Base-by-base conservation (phyloP, 2,797 vertebrate genomes). In the Syncerus caffer region DNA sequence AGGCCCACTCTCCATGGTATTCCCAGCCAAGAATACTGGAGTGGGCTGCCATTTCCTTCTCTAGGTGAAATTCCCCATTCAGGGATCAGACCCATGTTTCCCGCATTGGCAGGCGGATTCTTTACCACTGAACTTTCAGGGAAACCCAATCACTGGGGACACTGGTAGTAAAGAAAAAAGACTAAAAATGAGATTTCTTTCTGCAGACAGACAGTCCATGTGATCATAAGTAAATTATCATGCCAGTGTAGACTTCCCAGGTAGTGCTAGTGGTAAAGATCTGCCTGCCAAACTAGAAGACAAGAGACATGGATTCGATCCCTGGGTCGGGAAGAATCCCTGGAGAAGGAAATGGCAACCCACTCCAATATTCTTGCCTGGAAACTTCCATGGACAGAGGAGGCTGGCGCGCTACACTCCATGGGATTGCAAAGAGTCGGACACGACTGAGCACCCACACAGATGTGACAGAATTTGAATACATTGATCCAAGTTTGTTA, bases 41-140 rank as follows among this genome's bases (percentile, higher is more conserved):
- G 64, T 67, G 64, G n/a, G n/a, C 10, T 34, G n/a, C n/a, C n/a
- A 21, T 67, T 67, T 19, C 64, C 1, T 4, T 67, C n/a, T 67
- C 64, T 0, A 5, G n/a, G n/a, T n/a, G 31, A 67, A 34, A 17
- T 67, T 19, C 8, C 8, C 64, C n/a, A 67, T 11, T 34, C 64
- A 11, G n/a, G n/a, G 8, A 21, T 34, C 64, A 67, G 9, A 67
- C 8, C n/a, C 17, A 34, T 1, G 0, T 67, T 21, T 21, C 64
- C 17, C 1, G 0, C 4, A 21, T 34, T 34, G 2, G 67, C 67
- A 71, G 67, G 67, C 0, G 0, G 10, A 12, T 38, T 71, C 1
- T 71, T 71, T 71, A 71, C 19, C 19, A 6, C 19, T 71, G 34
- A 71, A 7, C 25, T 27, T 12, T 29, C 12, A 14, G 25, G 11